Percentiles rank a stretch among this genome's conserved stretches.
These are phyloP conservation scores for Ennomos erosarius DNA, from an alignment of 2,888 invertebrate species.

Conservation along the genomic window DNA sequence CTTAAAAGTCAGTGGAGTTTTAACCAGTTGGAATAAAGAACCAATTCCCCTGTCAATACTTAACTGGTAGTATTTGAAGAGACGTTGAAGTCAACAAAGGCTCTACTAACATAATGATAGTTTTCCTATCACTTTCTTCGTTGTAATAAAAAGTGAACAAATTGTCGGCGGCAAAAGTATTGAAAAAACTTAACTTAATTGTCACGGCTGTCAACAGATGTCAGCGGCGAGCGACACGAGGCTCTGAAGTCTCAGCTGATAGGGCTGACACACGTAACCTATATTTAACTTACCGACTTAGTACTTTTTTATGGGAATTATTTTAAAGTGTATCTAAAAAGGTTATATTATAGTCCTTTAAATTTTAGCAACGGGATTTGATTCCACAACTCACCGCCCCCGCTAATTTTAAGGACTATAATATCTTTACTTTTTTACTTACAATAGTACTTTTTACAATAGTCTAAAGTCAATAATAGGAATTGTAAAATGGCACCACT, in stretches of 20 bases:
- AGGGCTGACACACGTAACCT: conserved; percentile 27
- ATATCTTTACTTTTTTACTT: too few species aligned
- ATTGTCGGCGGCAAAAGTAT: conserved; percentile 49
- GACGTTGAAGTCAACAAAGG: conserved; percentile 49
- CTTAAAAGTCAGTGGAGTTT: conserved; percentile 1
- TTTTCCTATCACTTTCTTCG: conserved; percentile 75
- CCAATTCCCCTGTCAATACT: conserved; percentile 28
- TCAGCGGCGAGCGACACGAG: conserved; percentile 34
- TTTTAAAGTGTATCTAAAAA: too few species aligned
- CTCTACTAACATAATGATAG: conserved; percentile 62
- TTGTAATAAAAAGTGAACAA: conserved; percentile 48
- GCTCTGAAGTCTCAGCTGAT: conserved; percentile 26
- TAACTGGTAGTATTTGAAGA: conserved; percentile 14
- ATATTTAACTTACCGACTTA: neutral
- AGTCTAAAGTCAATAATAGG: too few species aligned
- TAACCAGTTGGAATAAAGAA: conserved; percentile 7
- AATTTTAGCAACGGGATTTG: too few species aligned
- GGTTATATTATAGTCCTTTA: too few species aligned
- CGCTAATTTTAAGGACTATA: too few species aligned
- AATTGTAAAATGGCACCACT: too few species aligned
- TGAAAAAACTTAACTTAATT: conserved; percentile 77
- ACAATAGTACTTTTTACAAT: too few species aligned
- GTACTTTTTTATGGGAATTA: too few species aligned
- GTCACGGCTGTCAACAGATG: conserved; percentile 64
- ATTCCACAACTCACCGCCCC: too few species aligned